Evolutionary conservation across 2,113 vertebrate genomes (phyloP).

Genomic region (Vanacampus margaritifer): DNA sequence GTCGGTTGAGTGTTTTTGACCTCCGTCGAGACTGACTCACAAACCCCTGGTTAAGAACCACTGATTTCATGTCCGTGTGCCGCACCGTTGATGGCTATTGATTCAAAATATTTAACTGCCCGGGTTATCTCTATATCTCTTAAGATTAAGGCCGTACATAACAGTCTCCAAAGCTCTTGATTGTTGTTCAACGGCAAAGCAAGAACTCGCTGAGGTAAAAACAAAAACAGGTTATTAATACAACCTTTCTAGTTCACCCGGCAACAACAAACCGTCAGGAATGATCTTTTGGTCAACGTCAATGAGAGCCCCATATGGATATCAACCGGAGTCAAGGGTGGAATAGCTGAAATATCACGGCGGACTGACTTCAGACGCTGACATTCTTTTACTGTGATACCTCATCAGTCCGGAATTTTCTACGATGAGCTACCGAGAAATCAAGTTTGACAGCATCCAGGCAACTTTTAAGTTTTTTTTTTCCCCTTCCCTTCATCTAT

Average conservation of each 20-base stretch:
- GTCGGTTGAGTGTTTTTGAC: too few species aligned
- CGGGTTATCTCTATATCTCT: background rate
- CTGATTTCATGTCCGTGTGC: background rate
- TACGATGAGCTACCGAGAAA: background rate
- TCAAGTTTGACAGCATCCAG: constrained; percentile 18
- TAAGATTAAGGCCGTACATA: background rate
- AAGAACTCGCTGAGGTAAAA: background rate
- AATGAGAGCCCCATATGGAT: background rate
- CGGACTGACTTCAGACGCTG: background rate
- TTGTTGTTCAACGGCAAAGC: background rate
- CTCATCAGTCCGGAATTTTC: background rate
- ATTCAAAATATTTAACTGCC: background rate
- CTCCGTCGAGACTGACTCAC: too few species aligned
- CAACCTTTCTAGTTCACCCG: background rate
- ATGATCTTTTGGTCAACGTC: background rate
- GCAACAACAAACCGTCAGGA: background rate
- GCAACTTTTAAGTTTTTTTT: background rate
- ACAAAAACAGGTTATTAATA: background rate
- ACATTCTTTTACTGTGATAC: background rate
- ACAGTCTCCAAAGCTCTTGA: background rate
- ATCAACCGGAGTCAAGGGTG: background rate
- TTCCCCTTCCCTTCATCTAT: constrained; percentile 2
- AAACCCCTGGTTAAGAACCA: too few species aligned
- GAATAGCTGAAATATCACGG: background rate
- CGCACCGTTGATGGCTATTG: background rate